Conservation (phyloP, 2,888 invertebrate genomes). For the Tetranychus piercei region DNA sequence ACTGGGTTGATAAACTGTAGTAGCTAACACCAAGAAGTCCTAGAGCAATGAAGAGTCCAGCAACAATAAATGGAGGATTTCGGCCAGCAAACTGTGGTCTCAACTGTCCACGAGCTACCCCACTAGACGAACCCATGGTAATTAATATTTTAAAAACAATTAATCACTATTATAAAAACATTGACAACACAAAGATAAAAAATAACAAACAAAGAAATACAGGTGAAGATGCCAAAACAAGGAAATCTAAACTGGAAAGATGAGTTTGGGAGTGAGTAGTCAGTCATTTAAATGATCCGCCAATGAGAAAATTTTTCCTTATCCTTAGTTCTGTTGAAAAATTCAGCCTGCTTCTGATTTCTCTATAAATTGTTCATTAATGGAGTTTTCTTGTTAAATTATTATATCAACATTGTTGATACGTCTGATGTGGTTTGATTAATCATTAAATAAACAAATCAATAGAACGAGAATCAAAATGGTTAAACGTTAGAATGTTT, state of each 20-base stretch:
- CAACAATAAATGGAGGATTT: conserved; percentile 16
- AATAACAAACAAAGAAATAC: not conserved
- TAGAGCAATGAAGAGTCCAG: conserved; percentile 15
- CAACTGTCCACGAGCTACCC: conserved; percentile 13
- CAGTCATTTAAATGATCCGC: not conserved
- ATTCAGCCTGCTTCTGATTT: too few species aligned
- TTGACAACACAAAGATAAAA: not conserved
- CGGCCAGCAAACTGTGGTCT: conserved; percentile 16
- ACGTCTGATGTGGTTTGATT: too few species aligned
- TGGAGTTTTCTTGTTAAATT: too few species aligned
- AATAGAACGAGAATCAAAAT: too few species aligned
- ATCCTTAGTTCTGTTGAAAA: too few species aligned
- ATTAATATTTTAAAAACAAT: not conserved
- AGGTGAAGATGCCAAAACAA: not conserved
- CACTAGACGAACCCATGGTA: conserved; percentile 11
- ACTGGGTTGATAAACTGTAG: conserved; percentile 13
- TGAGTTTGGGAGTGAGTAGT: not conserved
- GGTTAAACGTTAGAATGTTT: too few species aligned
- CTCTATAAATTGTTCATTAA: too few species aligned
- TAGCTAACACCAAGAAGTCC: conserved; percentile 16
- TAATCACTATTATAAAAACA: not conserved
- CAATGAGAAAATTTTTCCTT: not conserved
- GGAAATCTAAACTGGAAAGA: not conserved
- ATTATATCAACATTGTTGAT: too few species aligned
- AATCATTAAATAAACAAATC: too few species aligned